Evolutionary conservation across 37 sponge, comb jelly and placozoan genomes (phyloP).

Genomic region (Diacarnus erythraeanus): DNA sequence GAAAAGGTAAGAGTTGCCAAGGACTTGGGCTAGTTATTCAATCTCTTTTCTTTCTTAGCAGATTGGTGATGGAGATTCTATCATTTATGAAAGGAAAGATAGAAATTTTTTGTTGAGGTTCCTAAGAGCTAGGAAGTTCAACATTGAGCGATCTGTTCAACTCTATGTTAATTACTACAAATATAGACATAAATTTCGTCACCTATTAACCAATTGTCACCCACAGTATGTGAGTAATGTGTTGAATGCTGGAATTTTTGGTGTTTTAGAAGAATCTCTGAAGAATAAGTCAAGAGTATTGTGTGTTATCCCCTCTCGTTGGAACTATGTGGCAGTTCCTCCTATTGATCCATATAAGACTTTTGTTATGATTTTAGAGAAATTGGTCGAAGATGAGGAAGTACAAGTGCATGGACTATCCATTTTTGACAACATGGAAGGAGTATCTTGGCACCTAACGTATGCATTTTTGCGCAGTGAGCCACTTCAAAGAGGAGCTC

Average conservation of each 20-base stretch:
- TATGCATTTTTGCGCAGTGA: constrained; percentile 19
- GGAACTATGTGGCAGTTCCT: constrained; percentile 1
- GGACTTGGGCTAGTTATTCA: not conserved
- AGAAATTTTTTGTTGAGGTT: constrained; percentile 55
- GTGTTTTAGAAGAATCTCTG: constrained; percentile 10
- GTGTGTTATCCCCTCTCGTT: not conserved
- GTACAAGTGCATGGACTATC: constrained; percentile 62
- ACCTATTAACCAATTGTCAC: constrained; percentile 27
- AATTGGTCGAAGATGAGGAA: constrained; percentile 61
- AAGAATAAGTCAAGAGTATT: constrained; percentile 17
- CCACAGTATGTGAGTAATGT: constrained; percentile 3
- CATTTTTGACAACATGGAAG: constrained; percentile 38
- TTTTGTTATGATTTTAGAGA: constrained; percentile 46
- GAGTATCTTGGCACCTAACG: constrained; percentile 12
- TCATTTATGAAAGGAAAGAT: constrained; percentile 34
- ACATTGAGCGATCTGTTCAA: constrained; percentile 35
- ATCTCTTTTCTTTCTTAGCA: not conserved
- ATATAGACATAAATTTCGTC: constrained; percentile 22
- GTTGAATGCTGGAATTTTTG: constrained; percentile 19
- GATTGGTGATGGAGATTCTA: not conserved
- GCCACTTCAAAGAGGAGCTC: not conserved
- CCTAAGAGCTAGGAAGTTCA: constrained; percentile 60
- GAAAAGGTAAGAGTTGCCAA: not conserved
- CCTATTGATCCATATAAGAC: constrained; percentile 7
- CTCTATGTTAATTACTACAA: constrained; percentile 61